These are phyloP conservation scores for Campaea margaritaria DNA, from an alignment of 2,888 invertebrate species.

Conservation along the genomic window DNA sequence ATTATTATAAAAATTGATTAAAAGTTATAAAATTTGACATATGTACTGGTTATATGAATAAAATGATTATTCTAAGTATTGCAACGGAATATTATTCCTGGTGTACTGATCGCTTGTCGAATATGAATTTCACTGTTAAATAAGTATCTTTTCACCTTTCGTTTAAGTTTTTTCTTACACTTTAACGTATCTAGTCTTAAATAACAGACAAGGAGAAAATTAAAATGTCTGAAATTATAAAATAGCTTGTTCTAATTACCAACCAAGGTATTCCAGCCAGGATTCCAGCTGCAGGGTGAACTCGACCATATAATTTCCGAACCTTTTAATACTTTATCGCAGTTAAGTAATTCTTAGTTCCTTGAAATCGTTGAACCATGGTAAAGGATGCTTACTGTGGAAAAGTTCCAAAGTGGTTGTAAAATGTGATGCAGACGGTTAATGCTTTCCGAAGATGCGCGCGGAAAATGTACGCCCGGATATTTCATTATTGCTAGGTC, in stretches of 20 bases:
- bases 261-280: slow-evolving; percentile 6
- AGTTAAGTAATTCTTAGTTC: neutral
- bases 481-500: slow-evolving; percentile 69
- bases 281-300: slow-evolving; percentile 8
- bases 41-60: no score
- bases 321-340: slow-evolving; percentile 3
- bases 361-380: neutral
- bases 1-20: no score
- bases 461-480: slow-evolving; percentile 46
- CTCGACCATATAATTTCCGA: neutral
- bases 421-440: neutral
- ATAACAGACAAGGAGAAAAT: neutral
- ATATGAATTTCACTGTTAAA: no score
- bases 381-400: neutral
- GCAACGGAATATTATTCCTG: no score
- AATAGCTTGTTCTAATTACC: slow-evolving; percentile 12
- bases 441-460: slow-evolving; percentile 24
- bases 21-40: no score
- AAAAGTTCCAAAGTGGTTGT: slow-evolving; percentile 2
- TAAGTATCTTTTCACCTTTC: no score
- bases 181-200: no score
- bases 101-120: no score
- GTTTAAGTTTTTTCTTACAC: no score
- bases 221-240: neutral
- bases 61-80: no score